Evolutionary conservation across 2,797 vertebrate species (phyloP).

Genomic region (Chloroceryle amazona): DNA sequence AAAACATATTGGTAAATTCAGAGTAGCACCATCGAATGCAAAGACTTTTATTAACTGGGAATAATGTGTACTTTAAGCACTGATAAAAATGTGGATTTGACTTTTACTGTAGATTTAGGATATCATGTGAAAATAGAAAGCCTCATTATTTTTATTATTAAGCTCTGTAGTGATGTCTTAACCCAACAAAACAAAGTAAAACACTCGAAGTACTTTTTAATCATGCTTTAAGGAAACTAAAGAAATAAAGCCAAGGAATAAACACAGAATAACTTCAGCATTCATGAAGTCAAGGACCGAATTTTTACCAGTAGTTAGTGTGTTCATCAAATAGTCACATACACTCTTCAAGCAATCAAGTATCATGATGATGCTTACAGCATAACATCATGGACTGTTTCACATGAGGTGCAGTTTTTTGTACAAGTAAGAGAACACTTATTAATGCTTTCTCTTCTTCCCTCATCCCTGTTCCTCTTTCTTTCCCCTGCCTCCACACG

Average conservation of each 20-base stretch:
- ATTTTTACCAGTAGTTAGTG: background rate
- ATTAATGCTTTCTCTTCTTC: background rate
- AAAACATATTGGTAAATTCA: constrained; percentile 19
- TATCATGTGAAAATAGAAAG: background rate
- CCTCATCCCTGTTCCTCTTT: background rate
- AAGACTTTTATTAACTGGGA: background rate
- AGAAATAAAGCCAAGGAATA: background rate
- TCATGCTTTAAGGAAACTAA: background rate
- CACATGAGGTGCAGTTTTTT: background rate
- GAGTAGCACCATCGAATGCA: background rate
- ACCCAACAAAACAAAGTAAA: background rate
- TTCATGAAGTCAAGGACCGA: background rate
- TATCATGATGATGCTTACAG: background rate
- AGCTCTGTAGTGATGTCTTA: background rate
- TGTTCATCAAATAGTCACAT: background rate
- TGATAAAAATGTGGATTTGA: background rate
- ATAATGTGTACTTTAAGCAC: background rate
- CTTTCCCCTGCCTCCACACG: too few species aligned
- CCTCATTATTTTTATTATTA: background rate
- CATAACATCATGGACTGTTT: background rate
- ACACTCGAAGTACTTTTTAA: background rate
- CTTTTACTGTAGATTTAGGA: background rate
- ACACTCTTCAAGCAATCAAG: background rate
- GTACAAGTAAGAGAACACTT: background rate
- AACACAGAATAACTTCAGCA: background rate